These are phyloP conservation scores for Acromyrmex charruanus DNA, from an alignment of 1,140 invertebrate species.

Conservation along the genomic window DNA sequence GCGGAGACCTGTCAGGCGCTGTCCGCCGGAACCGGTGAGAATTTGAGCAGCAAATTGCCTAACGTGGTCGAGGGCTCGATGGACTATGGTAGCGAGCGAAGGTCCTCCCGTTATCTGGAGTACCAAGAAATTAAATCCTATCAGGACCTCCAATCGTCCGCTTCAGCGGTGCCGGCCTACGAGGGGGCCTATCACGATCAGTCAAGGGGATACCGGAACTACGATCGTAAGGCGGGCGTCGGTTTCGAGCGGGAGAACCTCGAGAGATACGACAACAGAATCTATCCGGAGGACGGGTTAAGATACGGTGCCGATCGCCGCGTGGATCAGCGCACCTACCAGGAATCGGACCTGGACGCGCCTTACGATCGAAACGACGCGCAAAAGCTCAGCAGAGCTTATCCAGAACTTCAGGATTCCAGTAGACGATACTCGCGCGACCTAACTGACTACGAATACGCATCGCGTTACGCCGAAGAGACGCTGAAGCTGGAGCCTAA, in stretches of 20 bases:
- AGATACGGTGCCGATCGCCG: conserved; percentile 77
- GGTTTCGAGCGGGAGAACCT: conserved; percentile 79
- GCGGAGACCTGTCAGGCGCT: conserved; percentile 79
- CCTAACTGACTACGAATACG: conserved; percentile 83
- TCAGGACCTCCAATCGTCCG: conserved; percentile 74
- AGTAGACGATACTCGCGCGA: conserved; percentile 82
- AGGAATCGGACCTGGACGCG: conserved; percentile 84
- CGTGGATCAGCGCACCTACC: conserved; percentile 79
- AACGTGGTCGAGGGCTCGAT: conserved; percentile 88
- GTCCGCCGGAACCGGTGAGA: conserved; percentile 80
- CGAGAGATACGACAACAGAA: conserved; percentile 83
- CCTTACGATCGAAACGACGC: conserved; percentile 82
- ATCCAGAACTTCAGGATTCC: conserved; percentile 78
- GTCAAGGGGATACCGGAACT: conserved; percentile 69
- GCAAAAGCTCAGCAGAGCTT: conserved; percentile 76
- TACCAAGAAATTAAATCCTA: conserved; percentile 79
- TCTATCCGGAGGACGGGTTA: conserved; percentile 81
- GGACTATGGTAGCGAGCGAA: conserved; percentile 88
- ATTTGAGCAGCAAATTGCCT: conserved; percentile 86
- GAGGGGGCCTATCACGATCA: conserved; percentile 75
- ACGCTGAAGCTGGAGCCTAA: conserved; percentile 84
- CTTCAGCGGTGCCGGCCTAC: conserved; percentile 63
- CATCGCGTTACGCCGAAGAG: conserved; percentile 82
- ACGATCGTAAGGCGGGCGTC: conserved; percentile 77
- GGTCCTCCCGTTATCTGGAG: conserved; percentile 85